Conservation (phyloP, 2,797 vertebrate genomes). For the Danionella dracula region DNA sequence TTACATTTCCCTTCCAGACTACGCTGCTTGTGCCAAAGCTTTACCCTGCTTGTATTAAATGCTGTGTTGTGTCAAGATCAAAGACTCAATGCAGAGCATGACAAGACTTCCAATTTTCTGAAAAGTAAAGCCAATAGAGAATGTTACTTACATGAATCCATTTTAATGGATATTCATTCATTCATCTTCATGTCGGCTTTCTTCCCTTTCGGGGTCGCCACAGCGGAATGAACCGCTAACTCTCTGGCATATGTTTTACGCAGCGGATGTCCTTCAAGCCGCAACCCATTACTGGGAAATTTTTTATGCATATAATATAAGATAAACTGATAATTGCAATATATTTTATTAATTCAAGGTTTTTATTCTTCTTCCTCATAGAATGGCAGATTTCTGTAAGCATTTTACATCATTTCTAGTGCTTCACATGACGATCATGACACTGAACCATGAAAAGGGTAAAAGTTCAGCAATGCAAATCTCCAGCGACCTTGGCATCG, state of each 20-base stretch:
- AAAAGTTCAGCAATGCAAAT: neutral
- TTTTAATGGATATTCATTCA: too few relatives aligned
- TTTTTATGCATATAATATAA: too few relatives aligned
- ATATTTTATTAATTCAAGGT: too few relatives aligned
- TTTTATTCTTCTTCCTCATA: neutral
- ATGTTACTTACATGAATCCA: too few relatives aligned
- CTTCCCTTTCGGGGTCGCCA: too few relatives aligned
- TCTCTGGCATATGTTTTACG: too few relatives aligned
- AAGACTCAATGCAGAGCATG: neutral
- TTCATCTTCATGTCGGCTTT: too few relatives aligned
- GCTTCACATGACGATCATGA: conserved; percentile 2
- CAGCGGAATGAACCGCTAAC: too few relatives aligned
- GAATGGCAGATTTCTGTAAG: conserved; percentile 21
- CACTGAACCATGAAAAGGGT: neutral
- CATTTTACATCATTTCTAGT: conserved; percentile 17
- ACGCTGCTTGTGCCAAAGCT: neutral
- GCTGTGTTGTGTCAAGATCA: conserved; percentile 7
- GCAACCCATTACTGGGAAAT: too few relatives aligned
- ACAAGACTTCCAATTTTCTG: neutral
- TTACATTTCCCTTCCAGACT: neutral
- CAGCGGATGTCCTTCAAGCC: too few relatives aligned
- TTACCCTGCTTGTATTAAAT: conserved; percentile 2
- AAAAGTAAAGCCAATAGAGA: too few relatives aligned
- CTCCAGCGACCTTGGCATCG: conserved; percentile 24
- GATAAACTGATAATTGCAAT: too few relatives aligned